phyloP scores from a whole-genome alignment of 2,113 vertebrate species.

The Gnathonemus echidnorhynchus region DNA sequence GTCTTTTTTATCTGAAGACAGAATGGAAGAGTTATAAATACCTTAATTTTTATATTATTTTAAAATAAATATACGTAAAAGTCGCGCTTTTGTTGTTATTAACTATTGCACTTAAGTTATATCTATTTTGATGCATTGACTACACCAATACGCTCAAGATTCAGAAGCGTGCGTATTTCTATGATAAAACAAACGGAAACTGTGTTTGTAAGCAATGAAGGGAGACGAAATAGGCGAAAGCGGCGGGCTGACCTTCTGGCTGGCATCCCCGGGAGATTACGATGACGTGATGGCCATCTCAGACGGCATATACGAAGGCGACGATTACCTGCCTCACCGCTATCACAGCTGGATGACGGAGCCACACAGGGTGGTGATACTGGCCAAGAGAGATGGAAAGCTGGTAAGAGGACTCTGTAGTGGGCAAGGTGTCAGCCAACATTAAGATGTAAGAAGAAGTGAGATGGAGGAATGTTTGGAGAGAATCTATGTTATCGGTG shows the following conservation, averaged over 20 bases:
- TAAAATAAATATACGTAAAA: too few relatives aligned
- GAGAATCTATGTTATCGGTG: neutral
- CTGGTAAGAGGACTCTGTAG: conserved; percentile 28
- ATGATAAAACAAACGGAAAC: too few relatives aligned
- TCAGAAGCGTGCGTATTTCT: too few relatives aligned
- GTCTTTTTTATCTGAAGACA: too few relatives aligned
- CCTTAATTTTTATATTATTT: too few relatives aligned
- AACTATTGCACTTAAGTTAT: too few relatives aligned
- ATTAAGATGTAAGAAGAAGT: neutral
- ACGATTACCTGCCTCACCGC: conserved; percentile 42
- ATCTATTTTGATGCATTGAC: too few relatives aligned
- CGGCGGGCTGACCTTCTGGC: conserved; percentile 39
- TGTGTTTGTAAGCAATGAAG: conserved; percentile 11
- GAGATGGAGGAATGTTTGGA: neutral
- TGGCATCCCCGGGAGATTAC: conserved; percentile 40
- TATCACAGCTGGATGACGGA: conserved; percentile 41
- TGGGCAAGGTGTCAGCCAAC: neutral
- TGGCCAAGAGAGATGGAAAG: conserved; percentile 32
- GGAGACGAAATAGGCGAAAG: conserved; percentile 30
- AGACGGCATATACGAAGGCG: conserved; percentile 33
- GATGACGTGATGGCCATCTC: conserved; percentile 45
- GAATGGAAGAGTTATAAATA: too few relatives aligned
- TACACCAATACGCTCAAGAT: neutral
- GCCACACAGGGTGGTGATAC: conserved; percentile 33
- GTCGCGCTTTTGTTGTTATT: too few relatives aligned